Base-by-base conservation (phyloP, 2,888 invertebrate genomes). In the Bhutanitis thaidina region DNA sequence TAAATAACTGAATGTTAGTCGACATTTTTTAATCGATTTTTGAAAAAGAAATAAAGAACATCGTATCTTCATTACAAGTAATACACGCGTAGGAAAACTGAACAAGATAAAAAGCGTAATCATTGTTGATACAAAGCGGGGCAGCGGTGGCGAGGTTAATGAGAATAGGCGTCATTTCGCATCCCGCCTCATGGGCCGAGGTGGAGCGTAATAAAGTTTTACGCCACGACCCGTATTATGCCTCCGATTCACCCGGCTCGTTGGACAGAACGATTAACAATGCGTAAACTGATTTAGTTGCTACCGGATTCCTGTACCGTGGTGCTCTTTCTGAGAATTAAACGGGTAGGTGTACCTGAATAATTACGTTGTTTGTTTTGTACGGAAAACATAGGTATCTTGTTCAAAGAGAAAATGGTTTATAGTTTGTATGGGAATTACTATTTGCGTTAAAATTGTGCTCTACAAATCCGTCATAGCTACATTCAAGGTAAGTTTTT, bases 201-300 rank as follows among this genome's bases (percentile, higher is more conserved):
- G 70, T 74, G 69, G 67, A 72, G 68, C 74, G 73, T 78, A 80
- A 83, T 84, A 81, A 81, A 82, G 78, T 81, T 81, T 81, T 78
- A 79, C 74, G 77, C 75, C 71, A 73, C 71, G 71, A 77, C 76
- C 79, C 77, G 79, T 76, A 80, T 78, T 80, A 77, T 70, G 65
- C 66, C 69, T 69, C 69, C 73, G 71, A 68, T 69, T 72, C 70
- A 69, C 64, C 67, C 67, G 67, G 64, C 65, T 58, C 60, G 53
- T 71, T 67, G 75, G 77, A 78, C 78, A 79, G 62, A 64, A 60
- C 73, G 75, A 82, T 81, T 80, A 81, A 80, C 77, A 77, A 79
- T 73, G 73, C 74, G 74, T 76, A 77, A 80, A 80, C 75, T 74
- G 80, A 80, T 81, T 81, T 78, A 77, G 68, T 71, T 62, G 65